These are phyloP conservation scores for Alfaro cultratus DNA, from an alignment of 2,797 vertebrate species.

Conservation along the genomic window DNA sequence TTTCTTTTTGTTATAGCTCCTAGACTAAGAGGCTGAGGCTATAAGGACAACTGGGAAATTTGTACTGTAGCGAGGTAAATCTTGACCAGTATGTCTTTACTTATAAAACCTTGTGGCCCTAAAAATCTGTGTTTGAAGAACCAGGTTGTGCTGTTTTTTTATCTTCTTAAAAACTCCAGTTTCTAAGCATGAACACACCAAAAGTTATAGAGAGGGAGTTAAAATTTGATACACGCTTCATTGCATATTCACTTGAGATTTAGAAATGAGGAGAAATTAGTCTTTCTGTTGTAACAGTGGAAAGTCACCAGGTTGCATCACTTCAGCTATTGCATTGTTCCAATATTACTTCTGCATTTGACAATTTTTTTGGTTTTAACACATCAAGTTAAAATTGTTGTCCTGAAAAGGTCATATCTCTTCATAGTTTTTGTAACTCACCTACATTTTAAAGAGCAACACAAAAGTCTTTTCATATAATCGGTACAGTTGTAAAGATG, in stretches of 20 bases:
- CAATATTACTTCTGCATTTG: neutral
- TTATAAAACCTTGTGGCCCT: neutral
- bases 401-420: neutral
- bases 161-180: neutral
- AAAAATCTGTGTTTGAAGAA: neutral
- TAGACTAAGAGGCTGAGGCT: neutral
- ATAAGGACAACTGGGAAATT: neutral
- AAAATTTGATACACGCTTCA: neutral
- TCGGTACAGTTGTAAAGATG: slow-evolving; percentile 26
- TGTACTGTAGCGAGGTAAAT: neutral
- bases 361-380: slow-evolving; percentile 3
- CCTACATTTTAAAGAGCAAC: neutral
- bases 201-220: neutral
- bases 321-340: slow-evolving; percentile 1
- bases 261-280: neutral
- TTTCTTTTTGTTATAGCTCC: neutral
- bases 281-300: neutral
- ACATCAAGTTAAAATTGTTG: neutral
- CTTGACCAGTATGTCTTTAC: neutral
- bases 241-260: neutral
- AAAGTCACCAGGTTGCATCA: neutral
- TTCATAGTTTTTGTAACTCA: neutral
- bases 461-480: slow-evolving; percentile 6
- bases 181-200: neutral
- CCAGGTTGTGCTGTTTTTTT: neutral